These are phyloP conservation scores for Dicranocentrus wangi DNA, from an alignment of 2,888 invertebrate genomes.

Conservation along the genomic window DNA sequence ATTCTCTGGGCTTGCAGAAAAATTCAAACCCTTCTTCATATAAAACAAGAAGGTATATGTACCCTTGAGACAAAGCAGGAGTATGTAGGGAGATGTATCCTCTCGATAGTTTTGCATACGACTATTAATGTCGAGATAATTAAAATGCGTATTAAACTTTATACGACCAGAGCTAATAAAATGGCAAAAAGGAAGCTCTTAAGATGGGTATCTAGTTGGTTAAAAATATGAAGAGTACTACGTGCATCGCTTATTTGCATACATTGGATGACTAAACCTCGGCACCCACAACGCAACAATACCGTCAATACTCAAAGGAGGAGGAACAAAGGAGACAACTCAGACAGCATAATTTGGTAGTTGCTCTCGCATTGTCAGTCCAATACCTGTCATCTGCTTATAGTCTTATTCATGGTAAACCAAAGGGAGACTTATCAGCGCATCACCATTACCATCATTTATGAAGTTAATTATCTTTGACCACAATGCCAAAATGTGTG, in stretches of 20 bases:
- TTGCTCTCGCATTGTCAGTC: not conserved
- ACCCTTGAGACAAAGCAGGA: slow-evolving; percentile 42
- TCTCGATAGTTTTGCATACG: too few relatives aligned
- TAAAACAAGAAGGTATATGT: slow-evolving; percentile 2
- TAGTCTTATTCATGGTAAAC: not conserved
- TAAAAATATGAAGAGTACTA: too few relatives aligned
- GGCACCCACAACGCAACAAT: not conserved
- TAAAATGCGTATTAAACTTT: not conserved
- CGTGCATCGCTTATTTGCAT: too few relatives aligned
- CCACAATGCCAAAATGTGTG: slow-evolving; percentile 26
- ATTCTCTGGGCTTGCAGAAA: not conserved
- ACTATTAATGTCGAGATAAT: not conserved
- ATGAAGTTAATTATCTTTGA: slow-evolving; percentile 31
- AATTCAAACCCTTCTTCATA: slow-evolving; percentile 24
- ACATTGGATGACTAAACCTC: too few relatives aligned
- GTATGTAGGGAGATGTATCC: not conserved
- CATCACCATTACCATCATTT: not conserved
- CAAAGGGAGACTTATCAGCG: not conserved
- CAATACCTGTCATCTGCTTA: not conserved
- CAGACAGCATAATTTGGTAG: not conserved
- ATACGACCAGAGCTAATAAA: slow-evolving; percentile 25
- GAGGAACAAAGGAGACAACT: slow-evolving; percentile 1
- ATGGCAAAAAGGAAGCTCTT: slow-evolving; percentile 40
- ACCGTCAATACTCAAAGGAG: not conserved
- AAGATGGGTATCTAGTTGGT: slow-evolving; percentile 11